These are phyloP conservation scores for Chionodraco myersi DNA, from an alignment of 2,113 vertebrate species.

Conservation along the genomic window DNA sequence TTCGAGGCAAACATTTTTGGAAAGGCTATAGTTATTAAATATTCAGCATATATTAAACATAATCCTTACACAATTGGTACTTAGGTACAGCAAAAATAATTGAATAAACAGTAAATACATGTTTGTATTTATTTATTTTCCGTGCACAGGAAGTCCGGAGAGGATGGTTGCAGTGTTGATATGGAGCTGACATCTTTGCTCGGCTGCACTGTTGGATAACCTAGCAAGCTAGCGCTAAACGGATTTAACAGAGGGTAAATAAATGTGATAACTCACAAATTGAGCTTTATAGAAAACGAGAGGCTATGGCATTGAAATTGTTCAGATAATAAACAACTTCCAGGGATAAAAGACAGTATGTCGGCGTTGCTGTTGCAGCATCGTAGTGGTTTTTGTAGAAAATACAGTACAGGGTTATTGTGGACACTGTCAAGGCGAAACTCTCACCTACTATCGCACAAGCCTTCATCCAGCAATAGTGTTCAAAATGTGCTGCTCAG, in stretches of 20 bases:
- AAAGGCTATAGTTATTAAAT: background rate
- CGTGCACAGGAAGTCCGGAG: background rate
- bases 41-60: background rate
- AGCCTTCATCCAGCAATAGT: background rate
- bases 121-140: background rate
- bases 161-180: background rate
- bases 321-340: background rate
- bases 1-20: conserved; percentile 12
- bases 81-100: background rate
- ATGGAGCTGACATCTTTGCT: conserved; percentile 14
- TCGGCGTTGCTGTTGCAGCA: conserved; percentile 70
- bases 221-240: conserved; percentile 16
- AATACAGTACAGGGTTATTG: conserved; percentile 26
- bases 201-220: conserved; percentile 38
- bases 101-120: background rate
- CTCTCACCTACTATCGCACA: conserved; percentile 19
- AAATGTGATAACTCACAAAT: background rate
- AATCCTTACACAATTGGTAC: accelerated
- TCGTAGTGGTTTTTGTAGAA: conserved; percentile 56
- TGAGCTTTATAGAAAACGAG: background rate
- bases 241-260: conserved; percentile 18
- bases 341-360: conserved; percentile 56
- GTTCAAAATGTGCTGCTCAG: conserved; percentile 13
- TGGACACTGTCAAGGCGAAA: conserved; percentile 53
- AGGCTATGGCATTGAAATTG: conserved; percentile 8